These are phyloP conservation scores for Apogon hyalosoma DNA, from an alignment of 2,797 vertebrate species.

Conservation along the genomic window DNA sequence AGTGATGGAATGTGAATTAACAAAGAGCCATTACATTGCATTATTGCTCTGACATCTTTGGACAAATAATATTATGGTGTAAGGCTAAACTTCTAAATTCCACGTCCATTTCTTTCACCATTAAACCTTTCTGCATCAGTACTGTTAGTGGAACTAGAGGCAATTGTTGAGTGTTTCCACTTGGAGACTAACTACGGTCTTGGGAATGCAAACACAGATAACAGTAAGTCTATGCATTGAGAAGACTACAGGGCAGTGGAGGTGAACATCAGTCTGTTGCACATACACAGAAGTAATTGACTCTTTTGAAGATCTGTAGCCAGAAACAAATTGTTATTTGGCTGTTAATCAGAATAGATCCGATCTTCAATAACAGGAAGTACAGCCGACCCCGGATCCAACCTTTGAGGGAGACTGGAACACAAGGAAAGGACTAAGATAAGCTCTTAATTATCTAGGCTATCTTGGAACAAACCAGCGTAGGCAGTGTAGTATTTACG, in stretches of 20 bases:
- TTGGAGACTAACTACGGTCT: not conserved
- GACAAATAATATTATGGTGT: slow-evolving; percentile 12
- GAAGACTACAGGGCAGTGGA: not conserved
- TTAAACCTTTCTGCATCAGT: slow-evolving; percentile 5
- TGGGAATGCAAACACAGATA: slow-evolving; percentile 20
- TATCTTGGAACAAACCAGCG: slow-evolving; percentile 26
- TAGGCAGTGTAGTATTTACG: slow-evolving; percentile 18
- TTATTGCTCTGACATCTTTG: slow-evolving; percentile 25
- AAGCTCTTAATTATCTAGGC: slow-evolving; percentile 48
- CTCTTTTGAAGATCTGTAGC: slow-evolving; percentile 53
- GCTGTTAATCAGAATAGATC: slow-evolving; percentile 59
- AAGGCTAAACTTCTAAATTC: not conserved
- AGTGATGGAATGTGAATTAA: slow-evolving; percentile 32
- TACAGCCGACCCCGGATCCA: slow-evolving; percentile 25
- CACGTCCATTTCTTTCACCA: slow-evolving; percentile 1
- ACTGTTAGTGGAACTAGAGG: slow-evolving; percentile 4
- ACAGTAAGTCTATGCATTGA: slow-evolving; percentile 21
- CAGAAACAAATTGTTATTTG: slow-evolving; percentile 58
- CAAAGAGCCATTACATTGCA: slow-evolving; percentile 19
- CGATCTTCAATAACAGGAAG: slow-evolving; percentile 64
- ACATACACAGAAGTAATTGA: slow-evolving; percentile 49
- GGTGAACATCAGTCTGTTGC: slow-evolving; percentile 15
- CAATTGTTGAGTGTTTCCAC: slow-evolving; percentile 20
- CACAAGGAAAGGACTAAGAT: slow-evolving; percentile 15
- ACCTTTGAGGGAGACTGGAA: slow-evolving; percentile 29